These are phyloP conservation scores for Sicus ferrugineus DNA, from an alignment of 2,888 invertebrate genomes.

Conservation along the genomic window DNA sequence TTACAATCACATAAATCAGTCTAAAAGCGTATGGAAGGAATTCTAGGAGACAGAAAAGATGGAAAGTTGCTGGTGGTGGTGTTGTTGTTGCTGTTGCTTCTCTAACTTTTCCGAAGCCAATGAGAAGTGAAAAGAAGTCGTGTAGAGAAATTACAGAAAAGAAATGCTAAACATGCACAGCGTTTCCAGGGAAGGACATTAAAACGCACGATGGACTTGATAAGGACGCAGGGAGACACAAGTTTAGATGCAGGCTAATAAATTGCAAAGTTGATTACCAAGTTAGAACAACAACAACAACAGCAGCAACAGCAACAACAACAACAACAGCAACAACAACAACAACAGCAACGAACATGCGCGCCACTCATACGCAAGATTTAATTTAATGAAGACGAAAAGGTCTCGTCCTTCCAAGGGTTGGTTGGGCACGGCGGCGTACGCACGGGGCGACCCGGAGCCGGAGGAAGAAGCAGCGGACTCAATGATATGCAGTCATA, in stretches of 20 bases:
- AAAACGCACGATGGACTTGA: neutral
- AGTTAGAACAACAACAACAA: neutral
- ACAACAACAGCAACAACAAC: neutral
- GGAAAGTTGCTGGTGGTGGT: neutral
- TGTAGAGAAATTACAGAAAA: constrained; percentile 8
- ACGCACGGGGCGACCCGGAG: too few relatives aligned
- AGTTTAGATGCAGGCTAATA: constrained; percentile 6
- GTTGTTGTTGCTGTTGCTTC: neutral
- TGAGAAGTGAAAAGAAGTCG: constrained; percentile 13
- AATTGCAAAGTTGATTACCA: constrained; percentile 8
- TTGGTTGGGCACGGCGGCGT: too few relatives aligned
- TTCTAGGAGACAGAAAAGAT: neutral
- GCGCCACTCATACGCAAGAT: neutral
- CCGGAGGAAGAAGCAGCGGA: neutral
- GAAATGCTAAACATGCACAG: constrained; percentile 20
- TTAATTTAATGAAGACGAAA: neutral
- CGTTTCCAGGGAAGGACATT: constrained; percentile 10
- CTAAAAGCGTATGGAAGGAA: neutral
- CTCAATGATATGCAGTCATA: constrained; percentile 19
- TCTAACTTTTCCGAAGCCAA: neutral
- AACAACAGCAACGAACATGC: too few relatives aligned
- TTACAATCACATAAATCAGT: constrained; percentile 58
- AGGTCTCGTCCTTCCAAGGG: too few relatives aligned
- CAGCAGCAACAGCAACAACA: neutral
- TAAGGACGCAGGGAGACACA: neutral